Evolutionary conservation across 2,888 invertebrate species (phyloP).

Genomic region (Dioctria rufipes): DNA sequence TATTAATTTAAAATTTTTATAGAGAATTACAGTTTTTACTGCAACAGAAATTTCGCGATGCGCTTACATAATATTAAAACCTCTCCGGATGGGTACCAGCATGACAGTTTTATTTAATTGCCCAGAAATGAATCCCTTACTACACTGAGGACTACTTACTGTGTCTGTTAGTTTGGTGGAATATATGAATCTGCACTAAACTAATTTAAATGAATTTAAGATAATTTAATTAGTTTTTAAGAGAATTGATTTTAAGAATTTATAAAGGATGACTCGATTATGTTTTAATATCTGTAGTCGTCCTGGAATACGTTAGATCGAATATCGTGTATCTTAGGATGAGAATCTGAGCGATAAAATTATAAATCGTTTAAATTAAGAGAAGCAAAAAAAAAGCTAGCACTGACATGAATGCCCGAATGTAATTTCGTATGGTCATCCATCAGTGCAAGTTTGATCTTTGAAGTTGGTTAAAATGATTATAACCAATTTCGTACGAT

Average conservation of each 20-base stretch:
- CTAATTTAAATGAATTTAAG: neutral
- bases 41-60: neutral
- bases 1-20: slow-evolving; percentile 9
- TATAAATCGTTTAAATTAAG: too few relatives aligned
- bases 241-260: neutral
- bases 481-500: too few relatives aligned
- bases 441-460: too few relatives aligned
- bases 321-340: too few relatives aligned
- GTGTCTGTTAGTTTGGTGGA: neutral
- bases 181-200: neutral
- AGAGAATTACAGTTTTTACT: neutral
- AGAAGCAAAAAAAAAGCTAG: too few relatives aligned
- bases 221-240: neutral
- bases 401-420: too few relatives aligned
- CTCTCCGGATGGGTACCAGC: neutral
- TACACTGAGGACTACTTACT: neutral
- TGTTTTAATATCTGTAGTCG: too few relatives aligned
- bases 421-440: too few relatives aligned
- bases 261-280: neutral
- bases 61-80: neutral
- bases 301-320: too few relatives aligned
- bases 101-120: slow-evolving; percentile 1
- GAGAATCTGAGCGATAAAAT: too few relatives aligned
- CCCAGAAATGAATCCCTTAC: neutral
- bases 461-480: too few relatives aligned